phyloP scores from a whole-genome alignment of 2,113 vertebrate species.

The Neomonachus schauinslandi region DNA sequence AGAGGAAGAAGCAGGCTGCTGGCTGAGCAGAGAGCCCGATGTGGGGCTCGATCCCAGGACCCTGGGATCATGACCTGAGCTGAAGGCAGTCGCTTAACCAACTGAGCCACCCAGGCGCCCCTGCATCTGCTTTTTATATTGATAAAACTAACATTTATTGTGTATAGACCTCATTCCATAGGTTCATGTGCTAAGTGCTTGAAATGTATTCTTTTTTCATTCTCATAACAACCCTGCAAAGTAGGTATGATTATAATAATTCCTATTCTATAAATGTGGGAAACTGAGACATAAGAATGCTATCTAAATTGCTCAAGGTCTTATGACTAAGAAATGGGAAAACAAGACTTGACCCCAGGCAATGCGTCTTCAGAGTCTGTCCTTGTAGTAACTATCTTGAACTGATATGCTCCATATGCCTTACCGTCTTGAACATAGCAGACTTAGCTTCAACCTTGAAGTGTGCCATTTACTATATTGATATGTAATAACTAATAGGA shows the following conservation, averaged over 20 bases:
- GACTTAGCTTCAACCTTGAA: slow-evolving; percentile 54
- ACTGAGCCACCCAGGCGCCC: no score
- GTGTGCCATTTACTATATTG: not conserved
- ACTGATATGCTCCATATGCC: not conserved
- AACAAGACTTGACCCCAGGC: not conserved
- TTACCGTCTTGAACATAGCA: not conserved
- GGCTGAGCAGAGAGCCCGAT: no score
- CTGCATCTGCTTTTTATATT: not conserved
- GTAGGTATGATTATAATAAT: not conserved
- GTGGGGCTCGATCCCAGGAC: no score
- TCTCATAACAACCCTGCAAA: not conserved
- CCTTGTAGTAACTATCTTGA: not conserved
- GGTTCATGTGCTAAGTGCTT: not conserved
- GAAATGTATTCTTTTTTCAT: not conserved
- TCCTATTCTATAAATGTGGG: not conserved
- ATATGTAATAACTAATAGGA: slow-evolving; percentile 46
- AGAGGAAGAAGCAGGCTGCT: no score
- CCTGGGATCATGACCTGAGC: no score
- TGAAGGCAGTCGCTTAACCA: no score
- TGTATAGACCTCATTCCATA: not conserved
- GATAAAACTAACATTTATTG: not conserved
- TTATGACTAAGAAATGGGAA: not conserved
- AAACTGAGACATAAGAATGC: not conserved
- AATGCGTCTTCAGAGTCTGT: not conserved
- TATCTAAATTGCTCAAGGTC: not conserved